Evolutionary conservation across 2,888 invertebrate species (phyloP).

Genomic region (Hydriomena furcata): DNA sequence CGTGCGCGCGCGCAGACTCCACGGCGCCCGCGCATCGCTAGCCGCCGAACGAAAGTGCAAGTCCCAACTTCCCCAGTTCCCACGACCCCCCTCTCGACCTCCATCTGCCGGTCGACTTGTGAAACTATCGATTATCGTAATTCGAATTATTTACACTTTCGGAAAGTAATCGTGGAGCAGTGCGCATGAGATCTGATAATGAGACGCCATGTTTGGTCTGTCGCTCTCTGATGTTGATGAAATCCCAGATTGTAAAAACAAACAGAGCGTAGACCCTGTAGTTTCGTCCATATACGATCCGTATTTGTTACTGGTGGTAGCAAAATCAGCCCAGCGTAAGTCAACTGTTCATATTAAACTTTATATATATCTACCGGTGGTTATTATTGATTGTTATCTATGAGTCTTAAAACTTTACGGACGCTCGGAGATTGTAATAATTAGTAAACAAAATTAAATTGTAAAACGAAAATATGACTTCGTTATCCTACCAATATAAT

Average conservation of each 20-base stretch:
- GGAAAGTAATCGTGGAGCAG: conserved; percentile 54
- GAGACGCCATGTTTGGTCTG: conserved; percentile 51
- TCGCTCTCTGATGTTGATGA: conserved; percentile 36
- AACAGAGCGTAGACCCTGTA: no score
- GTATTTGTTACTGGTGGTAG: no score
- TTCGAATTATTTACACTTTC: conserved; percentile 71
- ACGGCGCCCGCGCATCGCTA: conserved; percentile 67
- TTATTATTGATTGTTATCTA: no score
- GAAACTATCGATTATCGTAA: conserved; percentile 65
- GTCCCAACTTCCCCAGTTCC: conserved; percentile 77
- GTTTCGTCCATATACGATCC: no score
- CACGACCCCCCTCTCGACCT: conserved; percentile 59
- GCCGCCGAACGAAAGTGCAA: conserved; percentile 76
- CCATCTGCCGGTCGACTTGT: conserved; percentile 48
- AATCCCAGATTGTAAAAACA: conserved; percentile 5
- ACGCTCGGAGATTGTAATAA: no score
- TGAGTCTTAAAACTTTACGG: no score
- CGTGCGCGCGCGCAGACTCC: conserved; percentile 64
- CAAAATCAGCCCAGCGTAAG: no score
- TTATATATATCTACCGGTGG: no score
- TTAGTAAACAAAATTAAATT: no score
- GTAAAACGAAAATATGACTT: no score
- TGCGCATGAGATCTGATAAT: conserved; percentile 57
- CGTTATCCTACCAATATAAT: no score
- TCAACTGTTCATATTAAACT: no score